Evolutionary conservation across 2,797 vertebrate species (phyloP), one percentile per base, ranked within the genome.

Genomic region (Lindbergichthys nudifrons): DNA sequence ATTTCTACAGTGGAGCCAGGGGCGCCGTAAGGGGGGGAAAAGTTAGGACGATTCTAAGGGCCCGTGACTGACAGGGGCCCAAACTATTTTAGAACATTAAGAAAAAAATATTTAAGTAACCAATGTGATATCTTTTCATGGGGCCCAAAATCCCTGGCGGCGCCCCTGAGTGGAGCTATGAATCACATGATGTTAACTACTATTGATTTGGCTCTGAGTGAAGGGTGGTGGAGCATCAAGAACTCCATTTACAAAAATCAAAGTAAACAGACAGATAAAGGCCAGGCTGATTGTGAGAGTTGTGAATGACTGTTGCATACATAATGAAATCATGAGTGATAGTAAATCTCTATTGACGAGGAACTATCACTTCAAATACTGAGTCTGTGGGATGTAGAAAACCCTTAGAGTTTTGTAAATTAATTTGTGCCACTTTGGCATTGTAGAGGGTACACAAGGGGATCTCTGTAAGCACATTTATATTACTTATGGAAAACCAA

Each of bases 181-280:
- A 89, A 89, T 91, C 80, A 85, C 71, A 75, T 84, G 77, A 80
- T 50, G 57, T 42, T 81, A 70, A 83, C 79, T 62, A 50, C 71
- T 79, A 88, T 87, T 86, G 82, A 91, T 89, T 87, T 76, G 77
- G 69, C 69, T 83, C 48, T 18, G 77, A 73, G 70, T 86, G 77
- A 88, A 80, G 75, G 65, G 46, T 83, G 80, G 81, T 54, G 67
- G 64, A 86, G 80, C 77, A 82, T 84, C 64, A 83, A 85, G 73
- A 81, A 63, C 81, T 82, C 77, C 32, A 81, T 89, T 83, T 85
- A 80, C 73, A 79, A 81, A 88, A 89, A 88, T 88, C 73, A 45
- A 84, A 82, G 74, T 88, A 81, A 89, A 88, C 78, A 73, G 79
- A 82, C 63, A 68, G 72, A 78, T 84, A 73, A 87, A 86, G 83